Base-by-base conservation (phyloP, 2,888 invertebrate species). In the Melieria omissa region DNA sequence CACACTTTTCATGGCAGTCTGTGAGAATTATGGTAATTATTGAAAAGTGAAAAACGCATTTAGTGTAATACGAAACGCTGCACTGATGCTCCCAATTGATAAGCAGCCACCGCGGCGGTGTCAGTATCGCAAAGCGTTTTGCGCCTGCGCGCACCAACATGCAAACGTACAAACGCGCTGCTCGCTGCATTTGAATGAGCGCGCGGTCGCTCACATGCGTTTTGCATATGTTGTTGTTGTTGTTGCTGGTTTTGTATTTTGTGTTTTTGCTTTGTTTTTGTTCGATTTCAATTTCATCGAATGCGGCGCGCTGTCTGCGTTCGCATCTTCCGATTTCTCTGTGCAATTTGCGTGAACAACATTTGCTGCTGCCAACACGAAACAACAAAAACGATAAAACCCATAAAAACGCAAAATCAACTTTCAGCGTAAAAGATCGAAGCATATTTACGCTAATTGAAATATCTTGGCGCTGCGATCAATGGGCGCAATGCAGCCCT, bases 21-120 rank as follows among this genome's bases (percentile, higher is more conserved):
- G 74, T 65, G 62, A 70, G 70, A 75, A 74, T 73, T 74, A 74
- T 75, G 71, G 69, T 69, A 74, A 75, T 75, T 69, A 75, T 73
- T 71, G 63, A 63, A 54, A 54, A 64, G n/a, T 29, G 60, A 55
- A 47, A 62, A 67, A 67, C 60, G 42, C 66, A 47, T 45, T 29
- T 16, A 45, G 62, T 62, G 68, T 52, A 47, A 58, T 6, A 55
- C 16, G 12, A 65, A 44, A 55, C 44, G 65, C 10, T 42, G 52
- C 62, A 45, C 45, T 45, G 68, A 68, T 62, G 68, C 61, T 68
- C 62, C 62, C 61, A 61, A 68, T 68, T 52, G 68, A 68, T 68
- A 68, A 68, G 62, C 12, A 8, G 14, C 44, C 9, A 44, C n/a
- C 7, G 7, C n/a, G 42, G 61, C 12, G 12, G 44, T 14, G 14